Conservation (phyloP, 2,113 vertebrate species). For the Dolichotis patagonum region DNA sequence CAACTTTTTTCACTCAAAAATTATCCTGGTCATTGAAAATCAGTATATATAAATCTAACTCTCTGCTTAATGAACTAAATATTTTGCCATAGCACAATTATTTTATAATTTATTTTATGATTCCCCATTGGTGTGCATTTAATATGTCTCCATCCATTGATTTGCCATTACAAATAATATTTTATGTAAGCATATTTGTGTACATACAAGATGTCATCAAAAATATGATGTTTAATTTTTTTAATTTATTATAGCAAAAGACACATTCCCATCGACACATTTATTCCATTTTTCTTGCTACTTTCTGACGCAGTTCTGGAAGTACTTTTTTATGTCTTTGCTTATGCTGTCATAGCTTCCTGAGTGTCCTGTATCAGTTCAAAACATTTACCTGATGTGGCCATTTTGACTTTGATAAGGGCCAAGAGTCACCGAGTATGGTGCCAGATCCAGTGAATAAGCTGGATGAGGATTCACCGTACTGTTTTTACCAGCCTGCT, state of each 20-base stretch:
- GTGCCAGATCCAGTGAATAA: background rate
- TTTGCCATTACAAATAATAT: slow-evolving; percentile 17
- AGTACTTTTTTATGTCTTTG: background rate
- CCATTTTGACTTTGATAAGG: background rate
- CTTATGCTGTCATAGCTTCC: background rate
- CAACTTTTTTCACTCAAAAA: slow-evolving; percentile 51
- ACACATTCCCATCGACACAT: background rate
- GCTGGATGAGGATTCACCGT: background rate
- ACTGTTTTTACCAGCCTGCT: background rate
- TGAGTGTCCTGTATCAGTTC: background rate
- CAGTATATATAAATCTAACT: background rate
- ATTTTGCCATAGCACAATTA: background rate
- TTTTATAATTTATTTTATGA: background rate
- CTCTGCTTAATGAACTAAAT: slow-evolving; percentile 18
- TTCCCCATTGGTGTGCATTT: background rate
- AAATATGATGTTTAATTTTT: background rate
- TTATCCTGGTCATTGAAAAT: slow-evolving; percentile 32
- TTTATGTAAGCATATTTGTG: background rate
- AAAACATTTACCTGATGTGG: background rate
- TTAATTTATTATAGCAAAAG: background rate
- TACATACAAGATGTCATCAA: background rate
- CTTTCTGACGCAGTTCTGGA: background rate
- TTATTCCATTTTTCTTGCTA: background rate
- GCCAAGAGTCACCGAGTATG: background rate
- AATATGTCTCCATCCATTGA: background rate